Percentiles rank a stretch among this genome's conserved stretches.
phyloP scores from a whole-genome alignment of 2,888 invertebrate genomes.

The Protodeltote pygarga region DNA sequence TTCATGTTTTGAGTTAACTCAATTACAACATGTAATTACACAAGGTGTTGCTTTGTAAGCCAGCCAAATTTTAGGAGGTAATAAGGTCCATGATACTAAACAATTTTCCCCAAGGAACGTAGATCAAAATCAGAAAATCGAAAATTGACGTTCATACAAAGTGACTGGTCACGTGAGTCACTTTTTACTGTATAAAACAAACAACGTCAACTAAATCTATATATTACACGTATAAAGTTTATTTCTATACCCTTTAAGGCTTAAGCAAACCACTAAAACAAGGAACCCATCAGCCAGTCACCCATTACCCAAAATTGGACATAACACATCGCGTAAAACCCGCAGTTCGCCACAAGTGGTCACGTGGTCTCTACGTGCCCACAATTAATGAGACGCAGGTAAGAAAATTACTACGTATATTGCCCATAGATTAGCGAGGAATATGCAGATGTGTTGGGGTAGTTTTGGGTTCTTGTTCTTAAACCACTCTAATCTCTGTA shows the following conservation, averaged over 20 bases:
- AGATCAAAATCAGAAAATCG: no score
- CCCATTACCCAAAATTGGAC: slow-evolving; percentile 45
- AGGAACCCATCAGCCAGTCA: slow-evolving; percentile 35
- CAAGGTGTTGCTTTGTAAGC: no score
- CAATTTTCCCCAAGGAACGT: no score
- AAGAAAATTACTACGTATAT: slow-evolving; percentile 67
- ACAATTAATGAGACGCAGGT: slow-evolving; percentile 77
- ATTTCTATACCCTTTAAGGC: slow-evolving; percentile 10
- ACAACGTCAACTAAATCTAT: no score
- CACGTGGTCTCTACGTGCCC: slow-evolving; percentile 72
- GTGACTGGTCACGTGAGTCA: no score
- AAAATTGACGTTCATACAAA: no score
- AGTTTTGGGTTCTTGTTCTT: slow-evolving; percentile 4
- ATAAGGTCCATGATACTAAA: no score
- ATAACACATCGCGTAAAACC: slow-evolving; percentile 52
- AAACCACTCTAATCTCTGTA: not conserved
- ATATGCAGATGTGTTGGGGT: slow-evolving; percentile 3
- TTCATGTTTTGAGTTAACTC: no score
- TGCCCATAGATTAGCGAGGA: slow-evolving; percentile 35
- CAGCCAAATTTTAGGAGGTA: no score
- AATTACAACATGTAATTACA: no score
- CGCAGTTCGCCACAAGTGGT: slow-evolving; percentile 50
- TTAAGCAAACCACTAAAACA: slow-evolving; percentile 33
- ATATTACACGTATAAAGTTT: no score
- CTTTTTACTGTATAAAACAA: no score